Evolutionary conservation across 1,140 invertebrate genomes (phyloP).

Genomic region (Mizuhopecten yessoensis): DNA sequence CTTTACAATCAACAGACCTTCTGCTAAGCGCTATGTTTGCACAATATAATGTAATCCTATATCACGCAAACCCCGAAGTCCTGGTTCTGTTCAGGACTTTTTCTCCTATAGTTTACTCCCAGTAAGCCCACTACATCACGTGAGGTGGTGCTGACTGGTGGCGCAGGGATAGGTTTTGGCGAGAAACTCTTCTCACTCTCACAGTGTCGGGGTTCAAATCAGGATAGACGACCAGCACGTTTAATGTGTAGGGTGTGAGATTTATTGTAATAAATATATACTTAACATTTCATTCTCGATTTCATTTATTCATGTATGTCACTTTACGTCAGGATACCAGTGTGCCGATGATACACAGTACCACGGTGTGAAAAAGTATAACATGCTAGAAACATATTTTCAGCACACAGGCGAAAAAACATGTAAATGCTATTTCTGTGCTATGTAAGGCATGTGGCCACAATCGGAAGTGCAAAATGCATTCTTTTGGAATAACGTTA

Average conservation of each 20-base stretch:
- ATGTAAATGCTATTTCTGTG: no score
- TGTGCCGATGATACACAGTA: no score
- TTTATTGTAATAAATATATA: conserved; percentile 5
- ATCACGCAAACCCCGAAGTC: conserved; percentile 22
- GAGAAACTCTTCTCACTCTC: neutral
- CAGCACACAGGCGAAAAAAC: no score
- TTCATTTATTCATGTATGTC: neutral
- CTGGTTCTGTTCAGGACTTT: neutral
- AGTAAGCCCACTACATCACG: neutral
- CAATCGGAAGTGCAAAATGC: neutral
- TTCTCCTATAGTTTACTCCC: neutral
- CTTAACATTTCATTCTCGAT: neutral
- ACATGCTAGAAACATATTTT: no score
- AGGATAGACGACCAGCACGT: neutral
- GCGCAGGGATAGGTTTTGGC: neutral
- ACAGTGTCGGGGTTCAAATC: neutral
- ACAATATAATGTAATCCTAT: conserved; percentile 36
- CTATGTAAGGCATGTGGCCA: no score
- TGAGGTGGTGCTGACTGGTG: neutral
- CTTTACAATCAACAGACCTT: conserved; percentile 9
- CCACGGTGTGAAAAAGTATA: no score
- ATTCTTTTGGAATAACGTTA: neutral
- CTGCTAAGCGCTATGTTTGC: conserved; percentile 37
- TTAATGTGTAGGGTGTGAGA: neutral
- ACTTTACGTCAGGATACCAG: no score